A percentile compares a stretch with the other conserved stretches of the same genome.
These are phyloP conservation scores for Macrostomum cliftonense DNA, from an alignment of 2,888 invertebrate species.

Conservation along the genomic window DNA sequence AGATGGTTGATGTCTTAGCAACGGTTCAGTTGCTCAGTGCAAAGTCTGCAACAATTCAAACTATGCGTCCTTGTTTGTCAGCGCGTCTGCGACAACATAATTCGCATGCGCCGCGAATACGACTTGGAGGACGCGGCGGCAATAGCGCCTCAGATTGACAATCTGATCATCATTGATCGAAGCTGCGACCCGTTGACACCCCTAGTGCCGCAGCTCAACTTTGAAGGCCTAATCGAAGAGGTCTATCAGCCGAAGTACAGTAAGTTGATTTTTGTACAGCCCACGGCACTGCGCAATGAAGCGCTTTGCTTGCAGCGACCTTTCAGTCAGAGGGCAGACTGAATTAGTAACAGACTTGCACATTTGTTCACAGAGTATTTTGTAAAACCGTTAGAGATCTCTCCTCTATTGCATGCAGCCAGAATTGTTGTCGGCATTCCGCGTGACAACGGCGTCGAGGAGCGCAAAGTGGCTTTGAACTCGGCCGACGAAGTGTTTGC, in stretches of 20 bases:
- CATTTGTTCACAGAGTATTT: too few species aligned
- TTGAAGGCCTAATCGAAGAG: constrained; percentile 90
- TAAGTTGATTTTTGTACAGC: constrained; percentile 39
- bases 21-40: too few species aligned
- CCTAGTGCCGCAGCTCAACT: constrained; percentile 78
- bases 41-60: too few species aligned
- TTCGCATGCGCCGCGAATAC: constrained; percentile 48
- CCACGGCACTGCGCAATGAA: too few species aligned
- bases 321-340: too few species aligned
- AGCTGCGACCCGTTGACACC: constrained; percentile 75
- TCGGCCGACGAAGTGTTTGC: constrained; percentile 70
- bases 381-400: too few species aligned
- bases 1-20: too few species aligned
- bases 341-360: too few species aligned
- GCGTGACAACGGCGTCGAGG: constrained; percentile 7
- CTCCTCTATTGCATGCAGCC: too few species aligned
- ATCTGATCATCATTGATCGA: constrained; percentile 69
- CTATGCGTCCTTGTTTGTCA: too few species aligned
- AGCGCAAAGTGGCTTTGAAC: constrained; percentile 59
- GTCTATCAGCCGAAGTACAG: constrained; percentile 58
- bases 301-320: too few species aligned
- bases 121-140: constrained; percentile 38
- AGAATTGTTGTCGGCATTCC: constrained; percentile 3
- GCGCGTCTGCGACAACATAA: constrained; percentile 68
- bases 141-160: constrained; percentile 55